These are phyloP conservation scores for Oligia latruncula DNA, from an alignment of 2,888 invertebrate genomes.

Conservation along the genomic window DNA sequence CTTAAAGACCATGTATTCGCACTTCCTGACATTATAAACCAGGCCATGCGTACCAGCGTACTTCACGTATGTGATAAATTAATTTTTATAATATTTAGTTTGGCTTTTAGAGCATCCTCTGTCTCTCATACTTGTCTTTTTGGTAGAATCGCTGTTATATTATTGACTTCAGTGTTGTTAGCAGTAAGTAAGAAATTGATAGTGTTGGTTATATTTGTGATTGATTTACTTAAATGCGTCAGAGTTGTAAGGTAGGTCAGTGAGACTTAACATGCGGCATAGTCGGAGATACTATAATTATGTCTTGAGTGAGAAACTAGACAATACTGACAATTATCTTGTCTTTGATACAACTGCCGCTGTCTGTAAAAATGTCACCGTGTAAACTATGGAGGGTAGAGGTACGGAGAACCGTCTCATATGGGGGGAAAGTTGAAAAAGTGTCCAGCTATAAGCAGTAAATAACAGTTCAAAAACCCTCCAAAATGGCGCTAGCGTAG, in stretches of 20 bases:
- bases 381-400: background rate
- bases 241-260: background rate
- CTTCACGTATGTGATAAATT: too few relatives aligned
- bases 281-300: background rate
- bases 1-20: too few relatives aligned
- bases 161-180: background rate
- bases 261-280: background rate
- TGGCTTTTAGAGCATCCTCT: background rate
- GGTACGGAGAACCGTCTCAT: too few relatives aligned
- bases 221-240: background rate
- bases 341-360: too few relatives aligned
- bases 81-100: background rate
- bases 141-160: background rate
- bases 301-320: background rate
- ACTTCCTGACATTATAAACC: too few relatives aligned
- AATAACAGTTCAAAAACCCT: too few relatives aligned
- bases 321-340: conserved; percentile 7
- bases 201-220: background rate
- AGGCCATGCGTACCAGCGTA: too few relatives aligned
- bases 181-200: background rate
- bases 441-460: too few relatives aligned
- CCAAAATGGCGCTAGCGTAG: too few relatives aligned
- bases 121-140: background rate
- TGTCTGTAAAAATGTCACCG: background rate
- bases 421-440: too few relatives aligned